phyloP scores from a whole-genome alignment of 2,888 invertebrate species.

The Girardia tigrina region DNA sequence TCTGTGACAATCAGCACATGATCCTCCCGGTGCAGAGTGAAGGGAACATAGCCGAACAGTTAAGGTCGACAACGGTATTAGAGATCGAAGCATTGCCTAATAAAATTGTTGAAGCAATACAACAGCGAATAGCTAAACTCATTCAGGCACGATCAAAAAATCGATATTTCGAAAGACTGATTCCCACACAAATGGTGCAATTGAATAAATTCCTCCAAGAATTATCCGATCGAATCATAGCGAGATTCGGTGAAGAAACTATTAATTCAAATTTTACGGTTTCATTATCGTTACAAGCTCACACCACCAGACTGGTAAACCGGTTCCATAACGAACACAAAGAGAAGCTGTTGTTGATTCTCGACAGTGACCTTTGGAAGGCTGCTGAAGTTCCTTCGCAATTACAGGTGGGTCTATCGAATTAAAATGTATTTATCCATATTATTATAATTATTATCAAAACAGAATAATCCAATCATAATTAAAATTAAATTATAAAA shows the following conservation, averaged over 20 bases:
- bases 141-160: slow-evolving; percentile 59
- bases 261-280: not conserved
- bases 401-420: slow-evolving; percentile 63
- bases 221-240: not conserved
- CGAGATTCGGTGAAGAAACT: not conserved
- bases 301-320: slow-evolving; percentile 76
- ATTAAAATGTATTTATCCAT: no score
- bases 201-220: slow-evolving; percentile 60
- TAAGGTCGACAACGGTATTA: not conserved
- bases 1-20: not conserved
- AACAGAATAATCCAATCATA: no score
- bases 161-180: slow-evolving; percentile 59
- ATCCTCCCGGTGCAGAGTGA: not conserved
- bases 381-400: slow-evolving; percentile 75
- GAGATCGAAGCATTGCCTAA: not conserved
- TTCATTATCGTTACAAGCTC: slow-evolving; percentile 48
- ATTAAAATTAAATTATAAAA: no score
- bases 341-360: slow-evolving; percentile 61
- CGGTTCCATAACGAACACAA: slow-evolving; percentile 76
- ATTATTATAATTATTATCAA: no score
- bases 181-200: slow-evolving; percentile 64
- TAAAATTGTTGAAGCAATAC: slow-evolving; percentile 57
- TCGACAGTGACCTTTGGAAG: slow-evolving; percentile 85
- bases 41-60: not conserved
- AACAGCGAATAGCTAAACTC: slow-evolving; percentile 76